Conservation (phyloP, 1,140 invertebrate genomes). For the Drosophila nebulosa region DNA sequence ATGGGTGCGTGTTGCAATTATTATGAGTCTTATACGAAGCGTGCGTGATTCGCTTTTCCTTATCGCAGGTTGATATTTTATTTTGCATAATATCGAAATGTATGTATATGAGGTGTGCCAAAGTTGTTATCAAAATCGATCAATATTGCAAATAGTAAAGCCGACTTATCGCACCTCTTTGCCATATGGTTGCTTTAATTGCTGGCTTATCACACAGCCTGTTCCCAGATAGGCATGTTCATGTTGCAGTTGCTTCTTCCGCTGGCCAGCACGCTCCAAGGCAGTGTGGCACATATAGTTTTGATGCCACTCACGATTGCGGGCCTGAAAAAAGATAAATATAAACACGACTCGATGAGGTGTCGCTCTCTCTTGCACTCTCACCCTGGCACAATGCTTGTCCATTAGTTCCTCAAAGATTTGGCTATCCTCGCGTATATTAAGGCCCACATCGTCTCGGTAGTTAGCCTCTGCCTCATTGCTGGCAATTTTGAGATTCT, state of each 20-base stretch:
- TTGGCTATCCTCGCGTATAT: conserved; percentile 39
- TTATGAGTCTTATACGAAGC: conserved; percentile 39
- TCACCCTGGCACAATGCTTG: conserved; percentile 32
- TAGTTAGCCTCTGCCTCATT: conserved; percentile 5
- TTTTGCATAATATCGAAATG: conserved; percentile 24
- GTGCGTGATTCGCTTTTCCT: conserved; percentile 56
- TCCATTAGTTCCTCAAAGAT: conserved; percentile 39
- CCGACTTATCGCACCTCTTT: conserved; percentile 19
- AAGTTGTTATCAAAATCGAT: conserved; percentile 6
- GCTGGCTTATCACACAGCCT: conserved; percentile 41
- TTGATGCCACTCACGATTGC: conserved; percentile 47
- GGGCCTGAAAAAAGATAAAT: conserved; percentile 17
- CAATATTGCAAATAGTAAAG: background rate
- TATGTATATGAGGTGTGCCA: conserved; percentile 24
- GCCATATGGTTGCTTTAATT: conserved; percentile 43
- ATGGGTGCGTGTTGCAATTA: conserved; percentile 36
- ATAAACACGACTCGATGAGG: background rate
- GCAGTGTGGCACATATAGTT: conserved; percentile 32
- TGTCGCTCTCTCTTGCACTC: background rate
- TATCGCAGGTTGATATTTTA: conserved; percentile 24
- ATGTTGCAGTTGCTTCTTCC: background rate
- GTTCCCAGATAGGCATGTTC: conserved; percentile 41
- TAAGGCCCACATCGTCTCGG: conserved; percentile 6
- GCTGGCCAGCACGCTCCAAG: conserved; percentile 15
- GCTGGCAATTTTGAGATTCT: background rate